Evolutionary conservation across 2,888 invertebrate species (phyloP).

Genomic region (Erynnis tages): DNA sequence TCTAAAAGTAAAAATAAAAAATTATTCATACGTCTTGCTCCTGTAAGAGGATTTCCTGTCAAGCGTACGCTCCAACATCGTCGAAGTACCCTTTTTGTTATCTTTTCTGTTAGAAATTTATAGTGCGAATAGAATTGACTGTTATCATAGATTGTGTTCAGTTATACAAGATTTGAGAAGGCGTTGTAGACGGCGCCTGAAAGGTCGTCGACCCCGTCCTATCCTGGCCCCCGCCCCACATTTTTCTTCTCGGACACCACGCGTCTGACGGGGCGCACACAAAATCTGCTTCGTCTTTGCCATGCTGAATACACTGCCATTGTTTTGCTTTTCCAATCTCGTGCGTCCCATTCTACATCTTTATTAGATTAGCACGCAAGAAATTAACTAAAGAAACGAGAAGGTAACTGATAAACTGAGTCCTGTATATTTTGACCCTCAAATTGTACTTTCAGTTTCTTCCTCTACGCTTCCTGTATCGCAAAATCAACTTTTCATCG

Average conservation of each 20-base stretch:
- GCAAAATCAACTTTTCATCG: no score
- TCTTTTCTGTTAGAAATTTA: slow-evolving; percentile 16
- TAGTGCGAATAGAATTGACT: slow-evolving; percentile 47
- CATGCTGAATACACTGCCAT: slow-evolving; percentile 68
- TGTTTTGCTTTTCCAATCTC: slow-evolving; percentile 72
- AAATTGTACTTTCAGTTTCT: no score
- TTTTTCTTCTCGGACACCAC: slow-evolving; percentile 76
- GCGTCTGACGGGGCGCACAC: slow-evolving; percentile 54
- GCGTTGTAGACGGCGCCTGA: slow-evolving; percentile 41
- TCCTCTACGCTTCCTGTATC: no score
- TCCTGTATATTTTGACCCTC: no score
- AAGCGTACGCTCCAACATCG: background rate
- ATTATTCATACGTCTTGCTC: slow-evolving; percentile 8
- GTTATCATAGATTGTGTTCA: slow-evolving; percentile 59
- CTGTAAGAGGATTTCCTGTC: background rate
- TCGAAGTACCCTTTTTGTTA: background rate
- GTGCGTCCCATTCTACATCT: slow-evolving; percentile 59
- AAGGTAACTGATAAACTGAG: no score
- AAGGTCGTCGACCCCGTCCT: slow-evolving; percentile 66
- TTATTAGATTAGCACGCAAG: no score
- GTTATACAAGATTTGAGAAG: slow-evolving; percentile 58
- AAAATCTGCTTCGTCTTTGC: slow-evolving; percentile 67
- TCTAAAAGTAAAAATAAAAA: slow-evolving; percentile 9
- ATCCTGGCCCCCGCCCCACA: slow-evolving; percentile 62
- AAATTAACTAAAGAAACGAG: no score